Evolutionary conservation across 2,888 invertebrate genomes (phyloP), one percentile per base, ranked within the genome.

Genomic region (Stenchaetothrips biformis): DNA sequence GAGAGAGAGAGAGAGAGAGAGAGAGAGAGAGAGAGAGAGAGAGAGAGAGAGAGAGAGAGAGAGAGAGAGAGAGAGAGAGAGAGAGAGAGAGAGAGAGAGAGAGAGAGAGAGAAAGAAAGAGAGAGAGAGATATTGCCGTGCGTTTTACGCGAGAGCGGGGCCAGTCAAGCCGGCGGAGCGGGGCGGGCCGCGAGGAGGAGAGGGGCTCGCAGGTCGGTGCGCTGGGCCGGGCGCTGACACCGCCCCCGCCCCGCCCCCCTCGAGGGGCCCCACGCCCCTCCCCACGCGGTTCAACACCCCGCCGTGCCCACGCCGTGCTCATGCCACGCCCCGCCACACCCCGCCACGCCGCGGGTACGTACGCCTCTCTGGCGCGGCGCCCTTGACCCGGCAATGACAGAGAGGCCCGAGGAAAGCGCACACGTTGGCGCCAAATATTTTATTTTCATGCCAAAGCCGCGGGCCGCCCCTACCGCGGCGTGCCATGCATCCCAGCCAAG

Each of bases 211-310:
- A 59, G 59, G 59, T 59, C 59, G 59, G 59, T 59, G 59, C 16
- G 59, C 59, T 59, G 59, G 59, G 59, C 59, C 59, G 59, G 59
- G 59, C 59, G 59, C 59, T 59, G 59, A 59, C 59, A 59, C 59
- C 59, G 59, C 59, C 59, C 59, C 59, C 59, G 59, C 59, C 59
- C 8, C 59, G 13, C 59, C 53, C 53, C 16, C 53, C 53, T 53
- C 53, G 13, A 13, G 53, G 13, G 13, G 13, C 53, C 53, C 53
- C 53, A 9, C 53, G 18, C 59, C 16, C 59, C 59, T 13, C 16
- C 59, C 59, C 59, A 18, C 13, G 18, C 18, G 59, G 59, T 59
- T 59, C 59, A 59, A 59, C 59, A 59, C 59, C 59, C 59, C 59
- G 59, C 59, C 18, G 1, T 37, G 37, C 37, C 37, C 37, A 37